Evolutionary conservation across 2,797 vertebrate species (phyloP).

Genomic region (Gadopsis marmoratus): DNA sequence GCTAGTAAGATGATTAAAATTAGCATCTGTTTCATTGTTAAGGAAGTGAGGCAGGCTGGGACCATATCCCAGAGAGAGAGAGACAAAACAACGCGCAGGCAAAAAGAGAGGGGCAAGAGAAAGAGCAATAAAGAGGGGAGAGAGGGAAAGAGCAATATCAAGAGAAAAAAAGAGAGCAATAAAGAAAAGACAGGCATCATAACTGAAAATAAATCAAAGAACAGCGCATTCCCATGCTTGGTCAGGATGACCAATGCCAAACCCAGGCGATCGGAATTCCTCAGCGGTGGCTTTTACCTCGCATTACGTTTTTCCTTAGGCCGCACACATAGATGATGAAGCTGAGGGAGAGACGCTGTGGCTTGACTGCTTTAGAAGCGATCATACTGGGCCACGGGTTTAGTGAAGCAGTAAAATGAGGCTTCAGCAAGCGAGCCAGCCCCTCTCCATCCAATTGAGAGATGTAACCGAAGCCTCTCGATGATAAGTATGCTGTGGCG

Average conservation of each 20-base stretch:
- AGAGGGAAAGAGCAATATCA: conserved; percentile 25
- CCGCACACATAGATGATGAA: conserved; percentile 72
- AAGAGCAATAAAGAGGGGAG: conserved; percentile 44
- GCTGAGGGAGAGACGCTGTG: conserved; percentile 33
- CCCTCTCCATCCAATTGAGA: conserved; percentile 52
- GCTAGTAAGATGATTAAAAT: conserved; percentile 80
- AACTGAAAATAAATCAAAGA: conserved; percentile 68
- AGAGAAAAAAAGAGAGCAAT: conserved; percentile 34
- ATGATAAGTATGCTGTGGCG: conserved; percentile 53
- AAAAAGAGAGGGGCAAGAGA: conserved; percentile 41
- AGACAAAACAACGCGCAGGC: conserved; percentile 33
- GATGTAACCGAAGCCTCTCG: conserved; percentile 56
- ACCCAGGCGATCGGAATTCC: conserved; percentile 67
- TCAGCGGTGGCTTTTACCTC: conserved; percentile 66
- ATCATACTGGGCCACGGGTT: conserved; percentile 58
- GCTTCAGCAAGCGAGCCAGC: conserved; percentile 43
- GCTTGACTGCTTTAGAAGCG: conserved; percentile 65
- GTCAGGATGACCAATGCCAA: conserved; percentile 67
- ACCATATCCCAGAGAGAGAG: conserved; percentile 55
- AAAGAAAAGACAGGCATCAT: conserved; percentile 65
- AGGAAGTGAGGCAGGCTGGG: conserved; percentile 63
- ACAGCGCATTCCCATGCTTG: conserved; percentile 62
- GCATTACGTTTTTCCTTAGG: conserved; percentile 65
- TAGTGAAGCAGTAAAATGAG: conserved; percentile 69
- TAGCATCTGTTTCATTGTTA: conserved; percentile 81